Percentiles rank a stretch among this genome's conserved stretches.
Conservation (phyloP, 2,113 vertebrate species). For the Pithys albifrons region DNA sequence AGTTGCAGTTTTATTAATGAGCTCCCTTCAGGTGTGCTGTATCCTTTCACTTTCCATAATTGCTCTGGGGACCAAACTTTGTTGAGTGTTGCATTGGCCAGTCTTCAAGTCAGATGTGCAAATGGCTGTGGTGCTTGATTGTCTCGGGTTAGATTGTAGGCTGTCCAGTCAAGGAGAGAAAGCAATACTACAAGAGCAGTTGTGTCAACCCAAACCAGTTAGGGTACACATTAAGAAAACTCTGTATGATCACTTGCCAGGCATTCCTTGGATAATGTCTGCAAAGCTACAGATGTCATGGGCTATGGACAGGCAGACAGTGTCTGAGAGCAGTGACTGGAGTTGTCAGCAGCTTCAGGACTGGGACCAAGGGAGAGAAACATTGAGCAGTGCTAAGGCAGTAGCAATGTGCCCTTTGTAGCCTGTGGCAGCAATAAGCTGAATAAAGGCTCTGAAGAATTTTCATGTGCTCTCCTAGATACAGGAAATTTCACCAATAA, state of each 20-base stretch:
- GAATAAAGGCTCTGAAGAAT: neutral
- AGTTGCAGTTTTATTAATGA: neutral
- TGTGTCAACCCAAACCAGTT: neutral
- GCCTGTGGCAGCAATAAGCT: neutral
- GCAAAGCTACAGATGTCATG: neutral
- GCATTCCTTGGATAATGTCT: fast-evolving
- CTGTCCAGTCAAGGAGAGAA: neutral
- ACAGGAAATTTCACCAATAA: neutral
- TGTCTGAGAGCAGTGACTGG: neutral
- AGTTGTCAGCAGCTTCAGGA: neutral
- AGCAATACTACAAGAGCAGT: neutral
- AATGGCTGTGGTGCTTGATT: neutral
- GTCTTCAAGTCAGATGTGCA: neutral
- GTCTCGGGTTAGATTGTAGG: neutral
- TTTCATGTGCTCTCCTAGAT: neutral
- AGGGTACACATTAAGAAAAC: neutral
- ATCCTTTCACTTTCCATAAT: neutral
- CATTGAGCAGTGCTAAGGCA: neutral
- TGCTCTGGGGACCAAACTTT: neutral
- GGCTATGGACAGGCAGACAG: neutral
- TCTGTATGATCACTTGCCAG: neutral
- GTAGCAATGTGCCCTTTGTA: neutral
- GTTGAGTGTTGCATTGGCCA: neutral
- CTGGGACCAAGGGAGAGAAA: neutral
- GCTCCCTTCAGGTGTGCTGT: neutral